Evolutionary conservation across 2,797 vertebrate genomes (phyloP), one percentile per base, ranked within the genome.

Genomic region (Trichosurus vulpecula): DNA sequence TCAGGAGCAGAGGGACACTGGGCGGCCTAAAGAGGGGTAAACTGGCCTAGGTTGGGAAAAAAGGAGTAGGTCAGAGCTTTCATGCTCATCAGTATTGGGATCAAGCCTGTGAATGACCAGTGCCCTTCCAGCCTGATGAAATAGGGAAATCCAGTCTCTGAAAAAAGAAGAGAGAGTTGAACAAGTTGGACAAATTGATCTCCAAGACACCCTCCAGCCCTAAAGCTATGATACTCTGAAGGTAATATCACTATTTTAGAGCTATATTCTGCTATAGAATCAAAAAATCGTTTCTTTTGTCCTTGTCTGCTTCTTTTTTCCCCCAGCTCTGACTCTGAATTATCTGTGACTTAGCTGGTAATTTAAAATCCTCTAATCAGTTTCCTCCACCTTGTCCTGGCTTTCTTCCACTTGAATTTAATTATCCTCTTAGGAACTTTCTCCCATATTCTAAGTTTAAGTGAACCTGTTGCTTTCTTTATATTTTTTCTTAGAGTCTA

Each of bases 301-400:
- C 55, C 54, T 31, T 90, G 4, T 54, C 30, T 27, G 27, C 52
- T 58, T 81, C 51, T 35, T 19, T 4, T 6, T 54, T 47, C 27
- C 53, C 41, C 41, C 22, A 51, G 22, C 41, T 87, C 74, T 90
- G 87, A 92, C 1, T 47, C n/a, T 54, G 53, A 93, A 58, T 53
- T 52, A 74, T 35, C 47, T 57, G 29, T 94, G 90, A 16, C 53
- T 55, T 90, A 35, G 27, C 92, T 54, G 51, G 25, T 31, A 16
- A 1, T 30, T 58, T 81, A 54, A 91, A 58, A 95, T 92, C 54
- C 54, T 91, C n/a, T 55, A 56, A 16, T 47, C 6, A 30, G 1
- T 93, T 92, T n/a, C 52, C 47, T 95, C 56, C 81, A 93, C 27
- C 91, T 94, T 96, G n/a, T 16, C 54, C 92, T 90, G 25, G 31